phyloP scores from a whole-genome alignment of 2,113 vertebrate species.

The Poeciliopsis retropinna region DNA sequence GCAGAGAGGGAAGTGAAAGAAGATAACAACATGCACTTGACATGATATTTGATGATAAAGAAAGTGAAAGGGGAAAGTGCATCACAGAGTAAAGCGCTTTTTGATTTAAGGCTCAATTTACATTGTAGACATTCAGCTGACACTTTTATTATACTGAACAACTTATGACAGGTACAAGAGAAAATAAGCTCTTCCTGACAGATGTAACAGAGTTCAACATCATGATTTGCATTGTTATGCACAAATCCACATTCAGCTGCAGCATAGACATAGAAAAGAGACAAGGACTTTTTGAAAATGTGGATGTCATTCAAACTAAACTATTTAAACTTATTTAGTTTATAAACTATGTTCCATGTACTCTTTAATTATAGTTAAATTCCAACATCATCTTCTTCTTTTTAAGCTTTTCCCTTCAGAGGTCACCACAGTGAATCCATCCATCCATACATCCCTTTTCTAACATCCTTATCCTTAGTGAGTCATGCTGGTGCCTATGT shows the following conservation, averaged over 20 bases:
- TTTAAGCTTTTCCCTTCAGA: no score
- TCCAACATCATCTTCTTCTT: no score
- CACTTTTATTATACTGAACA: slow-evolving; percentile 2
- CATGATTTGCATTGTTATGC: neutral
- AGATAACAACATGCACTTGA: slow-evolving; percentile 20
- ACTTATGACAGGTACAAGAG: neutral
- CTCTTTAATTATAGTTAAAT: no score
- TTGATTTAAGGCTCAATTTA: slow-evolving; percentile 42
- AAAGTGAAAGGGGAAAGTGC: slow-evolving; percentile 32
- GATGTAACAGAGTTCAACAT: neutral
- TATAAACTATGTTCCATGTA: no score
- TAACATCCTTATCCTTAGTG: no score
- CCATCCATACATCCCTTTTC: no score
- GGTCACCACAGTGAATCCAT: no score
- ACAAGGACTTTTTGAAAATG: no score
- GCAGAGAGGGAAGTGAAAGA: neutral
- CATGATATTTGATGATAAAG: slow-evolving; percentile 34
- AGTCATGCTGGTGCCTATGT: no score
- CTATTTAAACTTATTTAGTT: no score
- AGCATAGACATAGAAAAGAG: neutral
- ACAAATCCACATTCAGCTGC: neutral
- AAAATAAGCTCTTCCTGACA: neutral
- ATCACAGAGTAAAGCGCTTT: slow-evolving; percentile 24
- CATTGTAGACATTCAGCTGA: slow-evolving; percentile 46
- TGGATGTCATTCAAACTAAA: no score